Evolutionary conservation across 2,888 invertebrate genomes (phyloP).

Genomic region (Andrena dorsata): DNA sequence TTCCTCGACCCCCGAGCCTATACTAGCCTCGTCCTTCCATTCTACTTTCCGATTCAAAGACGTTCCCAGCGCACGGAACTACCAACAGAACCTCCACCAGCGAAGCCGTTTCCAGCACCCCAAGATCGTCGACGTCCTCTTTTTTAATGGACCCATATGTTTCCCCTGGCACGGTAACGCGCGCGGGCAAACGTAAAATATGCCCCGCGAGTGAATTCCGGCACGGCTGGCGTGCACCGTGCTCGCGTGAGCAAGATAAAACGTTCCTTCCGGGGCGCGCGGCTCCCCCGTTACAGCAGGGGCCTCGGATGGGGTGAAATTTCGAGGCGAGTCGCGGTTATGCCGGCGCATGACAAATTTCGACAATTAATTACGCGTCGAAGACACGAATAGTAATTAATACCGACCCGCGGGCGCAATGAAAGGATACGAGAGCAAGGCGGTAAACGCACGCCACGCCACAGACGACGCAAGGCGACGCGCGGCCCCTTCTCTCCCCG

Average conservation of each 20-base stretch:
- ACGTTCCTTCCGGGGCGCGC: conserved; percentile 58
- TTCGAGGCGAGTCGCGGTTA: conserved; percentile 52
- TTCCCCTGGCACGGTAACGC: not conserved
- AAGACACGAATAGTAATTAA: conserved; percentile 72
- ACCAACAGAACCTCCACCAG: too few relatives aligned
- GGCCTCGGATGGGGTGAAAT: conserved; percentile 28
- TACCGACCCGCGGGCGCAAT: conserved; percentile 58
- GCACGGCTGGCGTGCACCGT: not conserved
- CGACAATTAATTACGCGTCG: conserved; percentile 70
- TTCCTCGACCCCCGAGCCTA: too few relatives aligned
- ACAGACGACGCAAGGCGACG: conserved; percentile 1
- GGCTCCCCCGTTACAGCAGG: not conserved
- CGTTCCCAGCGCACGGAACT: too few relatives aligned
- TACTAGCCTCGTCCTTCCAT: too few relatives aligned
- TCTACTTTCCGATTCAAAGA: too few relatives aligned
- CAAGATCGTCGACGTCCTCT: too few relatives aligned
- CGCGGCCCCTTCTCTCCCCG: conserved; percentile 57
- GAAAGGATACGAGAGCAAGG: conserved; percentile 66
- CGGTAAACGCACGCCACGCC: conserved; percentile 55
- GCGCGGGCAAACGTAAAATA: conserved; percentile 8
- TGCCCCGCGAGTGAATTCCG: not conserved
- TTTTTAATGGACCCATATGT: not conserved
- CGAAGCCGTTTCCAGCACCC: too few relatives aligned
- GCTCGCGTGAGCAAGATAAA: conserved; percentile 64
- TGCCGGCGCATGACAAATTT: conserved; percentile 64